A percentile compares a stretch with the other conserved stretches of the same genome.
Conservation (phyloP, 92 coral and sea anemone species). For the Epizoanthus ramosus region DNA sequence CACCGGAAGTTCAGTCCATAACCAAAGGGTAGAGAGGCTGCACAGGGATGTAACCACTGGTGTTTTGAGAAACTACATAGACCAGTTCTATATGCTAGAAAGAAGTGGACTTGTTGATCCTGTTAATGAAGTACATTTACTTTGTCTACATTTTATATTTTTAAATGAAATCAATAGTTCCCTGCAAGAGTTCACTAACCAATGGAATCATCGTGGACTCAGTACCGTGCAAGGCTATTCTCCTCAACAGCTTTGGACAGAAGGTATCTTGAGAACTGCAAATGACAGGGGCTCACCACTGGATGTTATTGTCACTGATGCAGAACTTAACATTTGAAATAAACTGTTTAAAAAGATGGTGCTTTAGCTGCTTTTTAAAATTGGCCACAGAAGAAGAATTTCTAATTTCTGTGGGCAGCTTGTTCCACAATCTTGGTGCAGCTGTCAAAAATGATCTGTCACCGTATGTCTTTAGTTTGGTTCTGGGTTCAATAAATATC, state of each 20-base stretch:
- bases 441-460: too few species aligned
- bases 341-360: too few species aligned
- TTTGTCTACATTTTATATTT: conserved; percentile 47
- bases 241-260: conserved; percentile 43
- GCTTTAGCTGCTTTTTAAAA: too few species aligned
- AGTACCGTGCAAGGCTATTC: conserved; percentile 28
- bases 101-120: conserved; percentile 41
- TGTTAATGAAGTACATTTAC: conserved; percentile 41
- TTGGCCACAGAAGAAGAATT: too few species aligned
- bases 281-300: conserved; percentile 51
- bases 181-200: conserved; percentile 37
- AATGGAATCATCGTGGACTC: conserved; percentile 45
- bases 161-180: conserved; percentile 36
- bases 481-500: too few species aligned
- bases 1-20: conserved; percentile 35
- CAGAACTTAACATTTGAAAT: too few species aligned
- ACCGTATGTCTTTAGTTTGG: too few species aligned
- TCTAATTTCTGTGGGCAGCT: too few species aligned
- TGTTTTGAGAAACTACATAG: conserved; percentile 40
- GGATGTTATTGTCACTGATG: conserved; percentile 18
- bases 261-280: conserved; percentile 43
- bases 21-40: conserved; percentile 45
- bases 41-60: conserved; percentile 47
- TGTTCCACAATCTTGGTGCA: too few species aligned
- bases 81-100: conserved; percentile 39